Evolutionary conservation across 2,113 vertebrate genomes (phyloP).

Genomic region (Xenus cinereus): DNA sequence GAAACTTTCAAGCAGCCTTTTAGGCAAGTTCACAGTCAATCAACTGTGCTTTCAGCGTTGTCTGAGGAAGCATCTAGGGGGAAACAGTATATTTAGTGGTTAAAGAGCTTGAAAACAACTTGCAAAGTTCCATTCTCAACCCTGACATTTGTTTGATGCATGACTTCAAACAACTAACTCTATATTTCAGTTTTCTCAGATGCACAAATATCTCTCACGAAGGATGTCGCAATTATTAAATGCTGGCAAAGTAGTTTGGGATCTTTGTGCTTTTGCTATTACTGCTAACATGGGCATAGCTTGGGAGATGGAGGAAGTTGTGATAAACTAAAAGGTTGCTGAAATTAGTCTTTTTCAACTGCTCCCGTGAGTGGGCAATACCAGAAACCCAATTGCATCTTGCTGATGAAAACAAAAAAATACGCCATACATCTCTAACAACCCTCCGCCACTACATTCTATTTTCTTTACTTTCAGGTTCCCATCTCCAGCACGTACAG

Average conservation of each 20-base stretch:
- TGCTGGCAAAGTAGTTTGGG: background rate
- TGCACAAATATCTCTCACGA: rapidly evolving
- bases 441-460: background rate
- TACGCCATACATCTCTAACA: rapidly evolving
- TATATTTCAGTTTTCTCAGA: background rate
- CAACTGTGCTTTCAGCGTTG: background rate
- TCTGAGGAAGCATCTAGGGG: background rate
- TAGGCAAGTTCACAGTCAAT: background rate
- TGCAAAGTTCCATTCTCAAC: background rate
- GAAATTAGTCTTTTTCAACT: background rate
- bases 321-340: background rate
- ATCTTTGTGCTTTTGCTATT: background rate
- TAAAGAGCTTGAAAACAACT: background rate
- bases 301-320: background rate
- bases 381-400: background rate
- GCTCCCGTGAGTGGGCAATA: background rate
- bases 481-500: background rate
- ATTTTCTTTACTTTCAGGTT: background rate
- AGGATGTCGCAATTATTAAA: background rate
- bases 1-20: background rate
- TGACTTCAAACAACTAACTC: background rate
- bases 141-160: background rate
- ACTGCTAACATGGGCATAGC: background rate
- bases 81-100: background rate
- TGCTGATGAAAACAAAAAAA: background rate